Base-by-base conservation (phyloP, 2,797 vertebrate genomes). In the Chelidonichthys spinosus region DNA sequence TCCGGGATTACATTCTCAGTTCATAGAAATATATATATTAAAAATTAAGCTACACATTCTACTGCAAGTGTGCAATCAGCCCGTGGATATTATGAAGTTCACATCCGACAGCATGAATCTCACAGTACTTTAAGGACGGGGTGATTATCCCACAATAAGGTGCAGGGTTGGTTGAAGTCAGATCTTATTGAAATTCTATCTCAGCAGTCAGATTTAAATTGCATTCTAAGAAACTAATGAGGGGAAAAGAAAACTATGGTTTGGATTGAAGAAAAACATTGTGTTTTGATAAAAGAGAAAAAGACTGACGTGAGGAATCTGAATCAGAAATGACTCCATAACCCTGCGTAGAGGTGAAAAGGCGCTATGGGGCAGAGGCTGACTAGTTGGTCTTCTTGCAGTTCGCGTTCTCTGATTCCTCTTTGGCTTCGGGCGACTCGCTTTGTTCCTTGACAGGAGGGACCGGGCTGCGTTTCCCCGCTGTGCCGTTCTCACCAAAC, bases 341-440 rank as follows among this genome's bases (percentile, higher is more conserved):
- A 62, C 66, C 76, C 76, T 47, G 69, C 72, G 43, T 50, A 17
- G 77, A 87, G 79, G 83, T 74, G 76, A 78, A 80, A 89, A 81
- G 73, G 74, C 49, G 78, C 74, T 71, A 65, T 14, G 40, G 65
- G 77, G 56, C 50, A 35, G 53, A 82, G 63, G 76, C 67, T 36
- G 77, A 80, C 86, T 92, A 95, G 76, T 92, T 77, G 3, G 37
- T 90, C 90, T 94, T 94, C 81, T 94, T 94, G 64, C 62, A 61
- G 47, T 37, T 35, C 1, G 49, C 1, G 0, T 71, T 72, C 55
- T 81, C 80, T 11, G 79, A 72, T 69, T 85, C 75, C 7, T 89
- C 87, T 84, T 87, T 89, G 87, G 87, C 76, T 84, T 78, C 50
- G 5, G 49, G 76, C 3, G 70, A 65, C 56, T 43, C 42, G 1